Evolutionary conservation across 2,888 invertebrate species (phyloP), one percentile per base, ranked within the genome.

Genomic region (Mythimna pallens): DNA sequence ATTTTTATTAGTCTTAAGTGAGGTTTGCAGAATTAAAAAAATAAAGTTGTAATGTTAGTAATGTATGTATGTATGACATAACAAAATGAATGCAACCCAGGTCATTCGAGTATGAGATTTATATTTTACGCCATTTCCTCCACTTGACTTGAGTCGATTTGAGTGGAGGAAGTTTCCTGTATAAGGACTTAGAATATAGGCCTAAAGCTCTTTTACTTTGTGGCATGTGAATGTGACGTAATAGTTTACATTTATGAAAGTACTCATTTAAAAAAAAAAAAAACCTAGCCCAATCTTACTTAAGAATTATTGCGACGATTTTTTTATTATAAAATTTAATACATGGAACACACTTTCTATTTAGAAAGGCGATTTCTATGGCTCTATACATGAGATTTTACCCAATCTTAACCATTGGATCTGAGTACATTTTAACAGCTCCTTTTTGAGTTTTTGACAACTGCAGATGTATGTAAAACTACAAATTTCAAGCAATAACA

Each of bases 11-110:
- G 43, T 25, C 12, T 30, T 30, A 36, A 54, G 5, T 58, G 17
- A 40, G 12, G 57, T 30, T 30, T 54, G 2, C 0, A 6, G 30
- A 36, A 40, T 10, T 14, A 4, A 50, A 30, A 8, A 3, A 8
- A 3, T 9, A 36, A 47, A 47, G 14, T 20, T 34, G 8, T 50
- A 12, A n/a, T 25, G 20, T 40, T 10, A 22, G 4, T 61, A 54
- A 76, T 61, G 68, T 61, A 76, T 55, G 76, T 47, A 47, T 74
- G 58, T 10, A 34, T 74, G 75, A 59, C 12, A 12, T 12, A 25
- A 50, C 22, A 30, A 43, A 59, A 54, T 67, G 58, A 74, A 52
- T 14, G 36, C 55, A 66, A 75, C 47, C 34, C 12, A 30, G 12
- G 14, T 30, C 5, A 30, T 34, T 52, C 3, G n/a, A 36, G 34